A percentile compares a stretch with the other conserved stretches of the same genome.
Conservation (phyloP, 2,888 invertebrate genomes). For the Pseudococcus jackbeardsleyi region DNA sequence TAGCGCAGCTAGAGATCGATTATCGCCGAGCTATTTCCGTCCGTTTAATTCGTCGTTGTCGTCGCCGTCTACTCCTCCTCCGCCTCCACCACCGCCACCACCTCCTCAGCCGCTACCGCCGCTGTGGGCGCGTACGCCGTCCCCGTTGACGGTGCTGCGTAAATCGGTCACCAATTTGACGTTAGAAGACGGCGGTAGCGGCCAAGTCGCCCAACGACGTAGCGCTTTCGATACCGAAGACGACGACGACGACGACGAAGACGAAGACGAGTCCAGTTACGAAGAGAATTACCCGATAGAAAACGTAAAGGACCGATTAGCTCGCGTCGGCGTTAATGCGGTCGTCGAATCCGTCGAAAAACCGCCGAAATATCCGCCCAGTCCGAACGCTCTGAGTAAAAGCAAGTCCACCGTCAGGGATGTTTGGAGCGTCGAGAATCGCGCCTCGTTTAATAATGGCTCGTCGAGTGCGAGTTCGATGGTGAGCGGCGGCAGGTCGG, state of each 20-base stretch:
- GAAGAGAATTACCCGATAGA: conserved; percentile 66
- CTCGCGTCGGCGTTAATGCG: neutral
- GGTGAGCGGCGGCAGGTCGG: neutral
- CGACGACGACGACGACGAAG: conserved; percentile 8
- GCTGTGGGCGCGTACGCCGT: conserved; percentile 4
- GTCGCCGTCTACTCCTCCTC: neutral
- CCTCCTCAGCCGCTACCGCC: neutral
- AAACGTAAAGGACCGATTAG: conserved; percentile 51
- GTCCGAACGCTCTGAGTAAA: conserved; percentile 14
- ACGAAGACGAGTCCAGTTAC: conserved; percentile 57
- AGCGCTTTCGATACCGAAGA: neutral
- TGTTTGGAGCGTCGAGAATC: neutral
- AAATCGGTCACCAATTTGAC: conserved; percentile 47
- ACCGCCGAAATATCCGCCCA: conserved; percentile 65
- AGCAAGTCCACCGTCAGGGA: neutral
- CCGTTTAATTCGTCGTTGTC: neutral
- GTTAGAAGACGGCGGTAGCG: neutral
- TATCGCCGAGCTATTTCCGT: neutral
- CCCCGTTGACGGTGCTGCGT: neutral
- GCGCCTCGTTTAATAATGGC: neutral
- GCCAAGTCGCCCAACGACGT: neutral
- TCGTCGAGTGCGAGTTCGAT: neutral
- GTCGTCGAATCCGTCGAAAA: neutral
- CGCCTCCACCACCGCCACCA: too few species aligned
- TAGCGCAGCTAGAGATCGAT: neutral